Evolutionary conservation across 1,140 invertebrate species (phyloP).

Genomic region (Mesaphorura yosii): DNA sequence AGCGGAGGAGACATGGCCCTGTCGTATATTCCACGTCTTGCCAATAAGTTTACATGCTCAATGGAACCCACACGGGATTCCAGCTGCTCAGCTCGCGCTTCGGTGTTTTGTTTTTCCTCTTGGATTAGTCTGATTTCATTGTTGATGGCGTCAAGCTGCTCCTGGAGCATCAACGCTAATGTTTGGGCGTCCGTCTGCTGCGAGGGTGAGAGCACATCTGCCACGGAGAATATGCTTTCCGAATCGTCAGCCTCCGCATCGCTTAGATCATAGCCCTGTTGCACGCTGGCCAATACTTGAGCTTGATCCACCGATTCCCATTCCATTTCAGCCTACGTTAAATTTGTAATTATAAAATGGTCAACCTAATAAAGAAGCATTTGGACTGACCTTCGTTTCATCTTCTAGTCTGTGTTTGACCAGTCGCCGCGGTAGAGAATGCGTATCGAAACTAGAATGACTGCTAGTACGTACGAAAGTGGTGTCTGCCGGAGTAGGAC

Average conservation of each 20-base stretch:
- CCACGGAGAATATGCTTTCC: constrained; percentile 58
- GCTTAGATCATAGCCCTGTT: constrained; percentile 73
- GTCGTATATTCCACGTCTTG: constrained; percentile 47
- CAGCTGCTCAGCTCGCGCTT: constrained; percentile 90
- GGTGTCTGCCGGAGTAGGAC: constrained; percentile 56
- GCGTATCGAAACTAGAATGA: constrained; percentile 65
- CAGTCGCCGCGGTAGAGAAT: constrained; percentile 54
- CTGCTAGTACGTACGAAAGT: constrained; percentile 59
- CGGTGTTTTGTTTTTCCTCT: constrained; percentile 97
- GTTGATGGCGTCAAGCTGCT: constrained; percentile 98
- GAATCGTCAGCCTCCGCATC: constrained; percentile 67
- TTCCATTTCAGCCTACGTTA: constrained; percentile 49
- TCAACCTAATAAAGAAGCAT: background rate
- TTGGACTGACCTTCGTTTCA: constrained; percentile 37
- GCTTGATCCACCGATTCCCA: constrained; percentile 93
- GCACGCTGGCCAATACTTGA: constrained; percentile 81
- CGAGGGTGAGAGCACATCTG: constrained; percentile 58
- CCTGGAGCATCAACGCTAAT: constrained; percentile 94
- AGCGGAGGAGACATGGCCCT: constrained; percentile 29
- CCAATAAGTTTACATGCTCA: constrained; percentile 79
- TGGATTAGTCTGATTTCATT: constrained; percentile 96
- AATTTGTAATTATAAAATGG: background rate
- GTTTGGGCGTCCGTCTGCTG: constrained; percentile 89
- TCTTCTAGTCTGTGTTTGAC: constrained; percentile 55
- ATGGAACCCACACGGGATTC: constrained; percentile 91